Base-by-base conservation (phyloP, 2,113 vertebrate species). In the Rhynchopsitta pachyrhyncha region DNA sequence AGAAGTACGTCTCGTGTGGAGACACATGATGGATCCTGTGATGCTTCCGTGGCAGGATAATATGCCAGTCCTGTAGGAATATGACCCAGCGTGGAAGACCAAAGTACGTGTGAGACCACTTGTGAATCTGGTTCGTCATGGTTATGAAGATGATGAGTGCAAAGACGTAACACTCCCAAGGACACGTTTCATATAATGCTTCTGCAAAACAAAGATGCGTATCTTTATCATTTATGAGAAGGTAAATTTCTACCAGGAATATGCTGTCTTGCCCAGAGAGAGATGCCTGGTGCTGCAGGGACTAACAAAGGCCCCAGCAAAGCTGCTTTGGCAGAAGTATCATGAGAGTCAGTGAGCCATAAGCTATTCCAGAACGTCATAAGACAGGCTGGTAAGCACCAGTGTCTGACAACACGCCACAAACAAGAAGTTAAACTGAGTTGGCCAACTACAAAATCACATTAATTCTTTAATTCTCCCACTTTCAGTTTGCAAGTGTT, bases 61-160 rank as follows among this genome's bases (percentile, higher is more conserved):
- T n/a, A 53, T 99, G 99, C 97, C 98, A 99, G 97, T 99, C 98
- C 97, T 99, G 99, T 2, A 99, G 98, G 74, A 99, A 81, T 17
- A 97, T 78, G 13, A 99, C 99, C 99, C 99, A 99, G 68, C 95
- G 82, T 2, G 99, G 99, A 68, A 99, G 98, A 89, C 99, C 99
- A 2, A 99, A 99, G 97, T 99, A 99, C 0, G 99, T 99, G 97
- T 99, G 99, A 2, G 99, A 99, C 99, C 99, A 99, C 97, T 99
- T 99, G 98, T 99, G 99, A 97, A 99, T 99, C 98, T 99, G 99
- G 98, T 99, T 99, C 42, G 99, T 99, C 74, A 99, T 98, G 44
- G 99, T 99, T 76, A 99, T 98, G 37, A 99, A 99, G 97, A 99
- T 98, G 94, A 97, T 97, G 50, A 99, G 97, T 67, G 99, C 99